These are phyloP conservation scores for Todus mexicanus DNA, from an alignment of 2,797 vertebrate species.

Conservation along the genomic window DNA sequence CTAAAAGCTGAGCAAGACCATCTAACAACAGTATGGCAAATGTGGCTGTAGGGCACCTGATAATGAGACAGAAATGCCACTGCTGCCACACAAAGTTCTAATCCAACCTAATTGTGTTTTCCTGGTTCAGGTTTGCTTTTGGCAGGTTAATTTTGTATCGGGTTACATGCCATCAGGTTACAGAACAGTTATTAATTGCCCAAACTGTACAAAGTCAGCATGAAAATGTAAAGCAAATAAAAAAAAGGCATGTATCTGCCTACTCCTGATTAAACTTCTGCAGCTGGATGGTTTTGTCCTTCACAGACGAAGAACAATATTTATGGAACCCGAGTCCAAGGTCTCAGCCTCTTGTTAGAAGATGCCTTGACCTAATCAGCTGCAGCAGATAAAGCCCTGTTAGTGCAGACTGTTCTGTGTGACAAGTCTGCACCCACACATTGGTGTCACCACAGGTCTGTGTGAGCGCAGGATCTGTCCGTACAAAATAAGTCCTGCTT, in stretches of 20 bases:
- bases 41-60: neutral
- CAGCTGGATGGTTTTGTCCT: neutral
- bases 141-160: neutral
- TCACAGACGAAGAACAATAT: neutral
- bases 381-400: neutral
- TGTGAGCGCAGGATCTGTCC: neutral
- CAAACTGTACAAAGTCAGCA: neutral
- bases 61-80: neutral
- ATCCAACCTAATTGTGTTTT: neutral
- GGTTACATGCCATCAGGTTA: neutral
- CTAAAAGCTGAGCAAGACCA: neutral
- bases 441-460: neutral
- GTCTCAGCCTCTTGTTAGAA: neutral
- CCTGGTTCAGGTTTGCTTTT: neutral
- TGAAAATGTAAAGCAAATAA: neutral
- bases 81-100: neutral
- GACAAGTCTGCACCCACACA: neutral
- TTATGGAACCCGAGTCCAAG: neutral
- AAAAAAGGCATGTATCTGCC: neutral
- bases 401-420: neutral
- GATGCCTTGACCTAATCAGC: neutral
- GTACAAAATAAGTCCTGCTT: neutral
- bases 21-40: neutral
- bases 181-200: neutral
- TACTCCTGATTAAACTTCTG: neutral